Percentiles rank a stretch among this genome's conserved stretches.
These are phyloP conservation scores for Diloba caeruleocephala DNA, from an alignment of 2,888 invertebrate species.

Conservation along the genomic window DNA sequence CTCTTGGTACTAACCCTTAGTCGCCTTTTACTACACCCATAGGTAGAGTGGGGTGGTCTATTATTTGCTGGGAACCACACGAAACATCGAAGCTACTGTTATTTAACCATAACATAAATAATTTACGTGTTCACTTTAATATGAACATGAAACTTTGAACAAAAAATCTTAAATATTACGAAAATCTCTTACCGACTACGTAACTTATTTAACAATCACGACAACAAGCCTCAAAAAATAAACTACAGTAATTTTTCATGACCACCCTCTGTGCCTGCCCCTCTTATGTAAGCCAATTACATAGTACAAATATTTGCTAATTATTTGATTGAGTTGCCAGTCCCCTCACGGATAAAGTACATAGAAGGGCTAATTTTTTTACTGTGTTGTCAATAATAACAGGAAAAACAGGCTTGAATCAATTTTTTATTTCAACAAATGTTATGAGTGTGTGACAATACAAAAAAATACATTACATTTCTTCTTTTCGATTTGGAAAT, in stretches of 20 bases:
- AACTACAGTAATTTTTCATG: constrained; percentile 51
- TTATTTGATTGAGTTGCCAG: constrained; percentile 71
- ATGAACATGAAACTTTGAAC: too few relatives aligned
- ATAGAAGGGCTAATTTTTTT: constrained; percentile 27
- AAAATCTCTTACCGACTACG: neutral
- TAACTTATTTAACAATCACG: constrained; percentile 14
- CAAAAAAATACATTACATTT: constrained; percentile 8
- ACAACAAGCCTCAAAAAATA: constrained; percentile 16
- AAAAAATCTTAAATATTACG: too few relatives aligned
- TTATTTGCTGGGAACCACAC: too few relatives aligned
- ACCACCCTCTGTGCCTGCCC: constrained; percentile 48
- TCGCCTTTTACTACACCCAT: too few relatives aligned
- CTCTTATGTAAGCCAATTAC: constrained; percentile 67
- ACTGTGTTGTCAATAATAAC: constrained; percentile 31
- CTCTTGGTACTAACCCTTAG: too few relatives aligned
- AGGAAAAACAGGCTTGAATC: constrained; percentile 14
- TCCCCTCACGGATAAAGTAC: constrained; percentile 16
- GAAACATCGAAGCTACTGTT: too few relatives aligned
- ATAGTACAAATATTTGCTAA: constrained; percentile 73
- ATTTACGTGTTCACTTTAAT: too few relatives aligned
- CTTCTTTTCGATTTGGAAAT: constrained; percentile 1
- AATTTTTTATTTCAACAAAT: constrained; percentile 35
- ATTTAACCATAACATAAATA: too few relatives aligned
- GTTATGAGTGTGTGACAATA: constrained; percentile 1
- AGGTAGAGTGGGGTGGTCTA: too few relatives aligned